These are phyloP conservation scores for Urosaurus nigricauda DNA, from an alignment of 2,797 vertebrate species.

Conservation along the genomic window DNA sequence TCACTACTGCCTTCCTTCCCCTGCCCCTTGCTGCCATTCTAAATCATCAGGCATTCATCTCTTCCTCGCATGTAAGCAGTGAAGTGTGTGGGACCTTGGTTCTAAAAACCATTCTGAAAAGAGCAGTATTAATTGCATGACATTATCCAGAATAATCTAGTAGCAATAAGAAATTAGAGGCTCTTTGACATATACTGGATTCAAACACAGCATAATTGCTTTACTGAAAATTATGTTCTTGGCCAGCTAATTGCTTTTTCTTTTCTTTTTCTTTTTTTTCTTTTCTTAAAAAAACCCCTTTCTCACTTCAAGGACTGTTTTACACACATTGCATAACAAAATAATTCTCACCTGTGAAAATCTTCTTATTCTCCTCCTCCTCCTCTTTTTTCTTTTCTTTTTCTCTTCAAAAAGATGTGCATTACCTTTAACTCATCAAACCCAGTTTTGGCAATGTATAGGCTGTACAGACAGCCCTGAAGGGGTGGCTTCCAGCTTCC, in stretches of 20 bases:
- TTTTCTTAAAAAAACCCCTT: slow-evolving; percentile 19
- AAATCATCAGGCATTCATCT: no score
- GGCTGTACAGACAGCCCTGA: no score
- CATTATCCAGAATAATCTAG: slow-evolving; percentile 70
- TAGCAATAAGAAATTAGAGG: slow-evolving; percentile 71
- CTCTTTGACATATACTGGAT: slow-evolving; percentile 72
- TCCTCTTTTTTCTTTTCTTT: slow-evolving; percentile 21
- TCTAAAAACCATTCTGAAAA: slow-evolving; percentile 40
- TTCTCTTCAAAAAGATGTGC: slow-evolving; percentile 39
- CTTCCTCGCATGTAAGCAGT: no score
- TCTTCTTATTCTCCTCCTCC: no score
- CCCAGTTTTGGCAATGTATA: not conserved
- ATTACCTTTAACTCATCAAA: not conserved
- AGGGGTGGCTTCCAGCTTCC: no score
- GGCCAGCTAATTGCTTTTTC: slow-evolving; percentile 75
- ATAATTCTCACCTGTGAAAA: slow-evolving; percentile 72
- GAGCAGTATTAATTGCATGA: slow-evolving; percentile 60
- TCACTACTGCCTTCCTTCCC: no score
- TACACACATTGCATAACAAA: slow-evolving; percentile 76
- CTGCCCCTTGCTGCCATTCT: no score
- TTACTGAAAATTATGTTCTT: slow-evolving; percentile 70
- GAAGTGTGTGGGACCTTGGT: no score
- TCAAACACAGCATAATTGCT: slow-evolving; percentile 81
- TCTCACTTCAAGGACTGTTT: slow-evolving; percentile 74
- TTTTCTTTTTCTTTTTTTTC: slow-evolving; percentile 12